A percentile compares a stretch with the other conserved stretches of the same genome.
Conservation (phyloP, 2,888 invertebrate genomes). For the Pardosa pseudoannulata region DNA sequence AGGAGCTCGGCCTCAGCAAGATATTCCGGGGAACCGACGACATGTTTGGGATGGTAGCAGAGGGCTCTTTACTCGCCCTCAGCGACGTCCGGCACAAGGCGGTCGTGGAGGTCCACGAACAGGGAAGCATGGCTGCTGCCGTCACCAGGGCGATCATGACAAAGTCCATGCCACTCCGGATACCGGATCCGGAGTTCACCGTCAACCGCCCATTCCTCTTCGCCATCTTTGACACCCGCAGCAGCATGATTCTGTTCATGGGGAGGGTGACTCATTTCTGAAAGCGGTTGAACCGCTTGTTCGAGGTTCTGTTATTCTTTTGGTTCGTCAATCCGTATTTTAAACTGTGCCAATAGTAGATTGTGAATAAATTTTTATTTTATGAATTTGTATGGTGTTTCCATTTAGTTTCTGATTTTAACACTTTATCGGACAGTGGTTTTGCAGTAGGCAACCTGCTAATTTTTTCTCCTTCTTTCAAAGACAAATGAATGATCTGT, state of each 20-base stretch:
- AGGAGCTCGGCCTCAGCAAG: not conserved
- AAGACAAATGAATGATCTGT: no score
- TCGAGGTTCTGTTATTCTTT: no score
- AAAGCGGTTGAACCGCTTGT: no score
- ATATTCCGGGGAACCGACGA: not conserved
- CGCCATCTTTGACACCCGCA: slow-evolving; percentile 8
- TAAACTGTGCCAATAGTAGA: no score
- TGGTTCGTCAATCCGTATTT: no score
- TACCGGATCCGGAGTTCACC: not conserved
- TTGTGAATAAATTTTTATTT: no score
- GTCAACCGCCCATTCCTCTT: slow-evolving; percentile 33
- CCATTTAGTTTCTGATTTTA: no score
- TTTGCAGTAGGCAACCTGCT: no score
- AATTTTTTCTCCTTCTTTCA: no score
- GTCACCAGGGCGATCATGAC: not conserved
- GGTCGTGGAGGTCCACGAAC: not conserved
- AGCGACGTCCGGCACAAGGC: slow-evolving; percentile 17
- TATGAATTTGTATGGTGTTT: no score
- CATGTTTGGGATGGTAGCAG: not conserved
- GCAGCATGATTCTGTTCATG: slow-evolving; percentile 13
- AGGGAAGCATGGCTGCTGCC: not conserved
- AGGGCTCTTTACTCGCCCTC: not conserved
- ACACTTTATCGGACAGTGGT: no score
- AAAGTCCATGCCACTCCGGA: not conserved
- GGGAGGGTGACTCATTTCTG: slow-evolving; percentile 1